Percentiles rank a stretch among this genome's conserved stretches.
Evolutionary conservation across 2,888 invertebrate species (phyloP).

Genomic region (Chymomyza procnemis): DNA sequence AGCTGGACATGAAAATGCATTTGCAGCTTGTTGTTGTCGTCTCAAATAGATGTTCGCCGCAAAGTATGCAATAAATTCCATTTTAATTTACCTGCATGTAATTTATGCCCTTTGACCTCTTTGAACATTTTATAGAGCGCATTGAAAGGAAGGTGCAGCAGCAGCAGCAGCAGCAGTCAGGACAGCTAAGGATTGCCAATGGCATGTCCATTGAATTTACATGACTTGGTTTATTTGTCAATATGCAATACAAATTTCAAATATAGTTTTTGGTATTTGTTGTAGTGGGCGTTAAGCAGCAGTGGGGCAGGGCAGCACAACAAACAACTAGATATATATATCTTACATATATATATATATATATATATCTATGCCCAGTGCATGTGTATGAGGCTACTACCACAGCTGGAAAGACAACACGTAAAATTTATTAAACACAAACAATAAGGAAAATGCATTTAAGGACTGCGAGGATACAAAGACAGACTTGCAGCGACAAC

Average conservation of each 20-base stretch:
- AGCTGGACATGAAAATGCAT: background rate
- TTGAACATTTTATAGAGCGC: slow-evolving; percentile 49
- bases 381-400: slow-evolving; percentile 16
- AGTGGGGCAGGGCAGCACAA: slow-evolving; percentile 37
- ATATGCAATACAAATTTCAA: slow-evolving; percentile 65
- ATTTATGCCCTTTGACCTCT: slow-evolving; percentile 75
- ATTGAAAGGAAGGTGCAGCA: slow-evolving; percentile 15
- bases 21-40: slow-evolving; percentile 1
- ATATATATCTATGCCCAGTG: background rate
- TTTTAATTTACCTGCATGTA: slow-evolving; percentile 75
- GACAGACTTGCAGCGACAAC: background rate
- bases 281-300: slow-evolving; percentile 28
- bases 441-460: slow-evolving; percentile 73
- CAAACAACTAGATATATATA: slow-evolving; percentile 55
- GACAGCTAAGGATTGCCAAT: slow-evolving; percentile 45
- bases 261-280: slow-evolving; percentile 59
- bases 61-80: slow-evolving; percentile 73
- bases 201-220: slow-evolving; percentile 70
- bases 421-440: slow-evolving; percentile 74
- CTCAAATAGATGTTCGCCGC: slow-evolving; percentile 63
- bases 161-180: slow-evolving; percentile 17
- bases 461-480: slow-evolving; percentile 46
- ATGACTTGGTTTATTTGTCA: slow-evolving; percentile 72
- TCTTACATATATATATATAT: background rate
- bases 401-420: slow-evolving; percentile 56